Evolutionary conservation across 2,113 vertebrate genomes (phyloP).

Genomic region (Thinocorus orbignyianus): DNA sequence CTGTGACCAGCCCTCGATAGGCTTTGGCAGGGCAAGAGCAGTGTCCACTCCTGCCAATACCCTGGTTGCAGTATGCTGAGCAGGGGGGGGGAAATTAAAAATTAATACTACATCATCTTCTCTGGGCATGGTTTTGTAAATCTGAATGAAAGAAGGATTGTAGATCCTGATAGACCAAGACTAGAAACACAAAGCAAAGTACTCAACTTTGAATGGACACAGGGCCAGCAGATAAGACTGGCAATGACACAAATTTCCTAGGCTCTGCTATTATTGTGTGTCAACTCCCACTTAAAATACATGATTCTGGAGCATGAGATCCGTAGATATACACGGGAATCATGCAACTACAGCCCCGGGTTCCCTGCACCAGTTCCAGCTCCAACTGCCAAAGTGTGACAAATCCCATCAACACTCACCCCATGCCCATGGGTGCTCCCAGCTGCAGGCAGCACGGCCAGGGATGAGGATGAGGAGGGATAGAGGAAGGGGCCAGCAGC

Average conservation of each 20-base stretch:
- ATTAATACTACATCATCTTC: neutral
- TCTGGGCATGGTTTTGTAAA: neutral
- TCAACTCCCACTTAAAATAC: neutral
- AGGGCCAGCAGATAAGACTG: neutral
- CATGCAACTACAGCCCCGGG: neutral
- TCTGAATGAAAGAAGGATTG: neutral
- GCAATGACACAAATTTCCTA: neutral
- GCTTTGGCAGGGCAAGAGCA: neutral
- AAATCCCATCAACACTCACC: neutral
- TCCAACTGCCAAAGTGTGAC: fast-evolving
- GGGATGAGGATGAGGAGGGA: neutral
- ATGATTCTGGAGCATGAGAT: neutral
- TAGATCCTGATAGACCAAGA: neutral
- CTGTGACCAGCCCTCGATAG: neutral
- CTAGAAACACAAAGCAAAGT: neutral
- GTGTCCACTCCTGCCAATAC: neutral
- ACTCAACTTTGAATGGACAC: neutral
- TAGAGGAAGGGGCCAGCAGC: neutral
- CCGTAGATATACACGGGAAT: neutral
- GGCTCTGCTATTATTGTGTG: neutral
- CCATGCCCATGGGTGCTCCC: neutral
- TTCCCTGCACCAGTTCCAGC: neutral
- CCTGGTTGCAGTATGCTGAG: neutral
- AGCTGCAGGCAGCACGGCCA: fast-evolving
- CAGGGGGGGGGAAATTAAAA: neutral